Base-by-base conservation (phyloP, 2,113 vertebrate genomes). In the Sturnira hondurensis region DNA sequence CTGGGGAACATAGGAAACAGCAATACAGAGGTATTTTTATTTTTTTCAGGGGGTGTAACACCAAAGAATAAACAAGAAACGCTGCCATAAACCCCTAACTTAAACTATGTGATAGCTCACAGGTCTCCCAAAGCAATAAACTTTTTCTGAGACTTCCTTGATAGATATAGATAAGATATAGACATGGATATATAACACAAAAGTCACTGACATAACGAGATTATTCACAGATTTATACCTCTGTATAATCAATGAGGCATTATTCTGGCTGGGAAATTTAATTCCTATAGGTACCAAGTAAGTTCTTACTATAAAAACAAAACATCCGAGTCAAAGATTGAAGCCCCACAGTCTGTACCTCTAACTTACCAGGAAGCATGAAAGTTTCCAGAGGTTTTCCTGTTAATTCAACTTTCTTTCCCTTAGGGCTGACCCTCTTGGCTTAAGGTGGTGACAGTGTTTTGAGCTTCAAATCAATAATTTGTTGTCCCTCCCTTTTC, bases 401-500 rank as follows among this genome's bases (percentile, higher is more conserved):
- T 97, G 77, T 96, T 97, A 97, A 95, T 89, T 97, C 4, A 0
- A 95, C 70, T 76, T 67, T 38, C 81, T 94, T 97, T 95, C 88
- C 63, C 86, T 98, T 95, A 96, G 78, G 90, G 96, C 92, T 93
- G 80, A 63, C 0, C 0, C 0, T 0, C 73, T 96, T 0, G 16
- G 56, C 92, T 97, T 96, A 93, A 94, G 89, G 83, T 10, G 17
- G 0, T 92, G 77, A 1, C 81, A 96, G 78, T 80, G 47, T 96
- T 98, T 95, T 88, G 93, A 97, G 87, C 14, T 97, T 97, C 96
- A 97, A 96, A 97, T 98, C 96, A 97, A 33, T n/a, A 83, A 85
- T 93, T 97, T 97, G 84, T 97, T 97, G 88, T 43, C 58, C 5
- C 22, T 24, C 33, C 33, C 6, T 58, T 83, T 80, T 33, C 41